Conservation (phyloP, 2,888 invertebrate species). For the Minunthozetes semirufus region DNA sequence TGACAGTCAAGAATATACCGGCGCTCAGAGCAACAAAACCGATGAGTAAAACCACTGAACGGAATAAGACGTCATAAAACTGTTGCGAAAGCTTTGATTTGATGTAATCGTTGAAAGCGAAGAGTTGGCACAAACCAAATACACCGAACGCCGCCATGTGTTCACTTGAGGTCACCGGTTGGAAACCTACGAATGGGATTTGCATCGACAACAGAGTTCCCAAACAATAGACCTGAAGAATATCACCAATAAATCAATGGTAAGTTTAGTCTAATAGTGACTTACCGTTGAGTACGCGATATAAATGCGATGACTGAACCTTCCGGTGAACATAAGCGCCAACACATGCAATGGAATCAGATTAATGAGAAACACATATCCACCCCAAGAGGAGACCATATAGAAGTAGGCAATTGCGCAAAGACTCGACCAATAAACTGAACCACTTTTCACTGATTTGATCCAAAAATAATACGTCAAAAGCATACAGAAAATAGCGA, state of each 20-base stretch:
- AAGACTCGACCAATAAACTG: conserved; percentile 90
- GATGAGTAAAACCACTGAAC: conserved; percentile 83
- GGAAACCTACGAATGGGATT: conserved; percentile 72
- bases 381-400: conserved; percentile 99
- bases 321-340: conserved; percentile 79
- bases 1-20: no score
- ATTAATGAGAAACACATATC: conserved; percentile 99
- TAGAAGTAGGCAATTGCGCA: conserved; percentile 96
- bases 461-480: conserved; percentile 98
- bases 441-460: conserved; percentile 93
- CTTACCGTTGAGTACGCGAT: no score
- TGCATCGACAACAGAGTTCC: conserved; percentile 96
- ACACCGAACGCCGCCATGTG: conserved; percentile 99
- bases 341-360: conserved; percentile 97
- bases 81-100: conserved; percentile 72
- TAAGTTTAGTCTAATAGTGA: conserved; percentile 42
- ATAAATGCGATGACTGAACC: conserved; percentile 83
- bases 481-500: conserved; percentile 98
- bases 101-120: conserved; percentile 77
- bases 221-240: conserved; percentile 72
- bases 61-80: no score
- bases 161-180: conserved; percentile 96
- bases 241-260: background rate
- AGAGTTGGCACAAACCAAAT: conserved; percentile 84
- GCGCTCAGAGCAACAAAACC: conserved; percentile 64